These are phyloP conservation scores for Opisthocomus hoazin DNA, from an alignment of 2,113 vertebrate genomes.

Conservation along the genomic window DNA sequence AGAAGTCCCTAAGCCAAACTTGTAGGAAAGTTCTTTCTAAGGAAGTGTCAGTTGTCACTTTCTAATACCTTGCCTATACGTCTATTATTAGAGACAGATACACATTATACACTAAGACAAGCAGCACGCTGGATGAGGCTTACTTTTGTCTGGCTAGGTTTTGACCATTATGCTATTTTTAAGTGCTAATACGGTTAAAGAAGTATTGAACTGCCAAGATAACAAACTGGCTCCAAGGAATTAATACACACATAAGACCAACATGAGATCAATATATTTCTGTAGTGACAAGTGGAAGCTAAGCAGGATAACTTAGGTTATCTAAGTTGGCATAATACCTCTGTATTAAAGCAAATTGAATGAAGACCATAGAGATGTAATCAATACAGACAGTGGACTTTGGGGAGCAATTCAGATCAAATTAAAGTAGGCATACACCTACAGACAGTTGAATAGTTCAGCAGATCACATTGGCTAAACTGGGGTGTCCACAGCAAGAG, in stretches of 20 bases:
- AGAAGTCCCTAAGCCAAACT: not conserved
- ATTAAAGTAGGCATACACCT: not conserved
- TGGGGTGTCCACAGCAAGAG: not conserved
- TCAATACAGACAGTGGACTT: not conserved
- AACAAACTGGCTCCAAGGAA: not conserved
- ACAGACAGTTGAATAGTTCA: not conserved
- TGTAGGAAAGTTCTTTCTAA: not conserved
- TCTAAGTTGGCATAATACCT: not conserved
- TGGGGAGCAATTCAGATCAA: not conserved
- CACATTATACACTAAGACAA: not conserved
- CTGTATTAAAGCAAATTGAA: not conserved
- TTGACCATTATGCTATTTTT: not conserved
- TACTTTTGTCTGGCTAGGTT: not conserved
- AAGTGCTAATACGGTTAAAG: not conserved
- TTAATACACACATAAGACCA: not conserved
- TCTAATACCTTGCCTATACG: not conserved
- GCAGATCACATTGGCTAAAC: not conserved
- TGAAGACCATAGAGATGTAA: not conserved
- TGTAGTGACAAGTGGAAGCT: not conserved
- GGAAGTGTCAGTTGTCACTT: not conserved
- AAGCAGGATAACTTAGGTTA: not conserved
- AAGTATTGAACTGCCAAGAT: not conserved
- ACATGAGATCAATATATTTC: not conserved
- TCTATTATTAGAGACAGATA: not conserved
- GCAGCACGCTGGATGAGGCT: not conserved